These are phyloP conservation scores for Allophyes oxyacanthae DNA, from an alignment of 2,888 invertebrate species.

Conservation along the genomic window DNA sequence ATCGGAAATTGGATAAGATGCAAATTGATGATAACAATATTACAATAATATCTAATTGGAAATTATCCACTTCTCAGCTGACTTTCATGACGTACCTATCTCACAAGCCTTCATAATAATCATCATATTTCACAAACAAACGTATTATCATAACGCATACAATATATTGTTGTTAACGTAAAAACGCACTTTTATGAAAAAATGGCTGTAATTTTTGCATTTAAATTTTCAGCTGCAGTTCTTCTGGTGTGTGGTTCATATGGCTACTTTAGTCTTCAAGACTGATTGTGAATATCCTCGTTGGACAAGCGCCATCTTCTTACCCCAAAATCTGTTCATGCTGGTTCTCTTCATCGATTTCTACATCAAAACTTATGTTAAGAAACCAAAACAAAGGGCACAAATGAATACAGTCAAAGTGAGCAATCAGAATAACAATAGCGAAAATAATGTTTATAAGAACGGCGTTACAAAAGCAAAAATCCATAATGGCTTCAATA, in stretches of 20 bases:
- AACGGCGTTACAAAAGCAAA: slow-evolving; percentile 1
- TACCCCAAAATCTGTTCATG: slow-evolving; percentile 92
- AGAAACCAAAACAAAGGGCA: slow-evolving; percentile 60
- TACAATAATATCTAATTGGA: neutral
- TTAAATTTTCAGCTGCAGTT: slow-evolving; percentile 90
- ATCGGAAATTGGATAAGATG: neutral
- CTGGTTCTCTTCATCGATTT: slow-evolving; percentile 91
- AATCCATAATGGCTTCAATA: slow-evolving; percentile 7
- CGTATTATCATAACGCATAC: no score
- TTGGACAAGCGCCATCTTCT: slow-evolving; percentile 85
- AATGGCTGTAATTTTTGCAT: neutral
- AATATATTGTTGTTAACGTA: no score
- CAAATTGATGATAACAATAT: slow-evolving; percentile 1
- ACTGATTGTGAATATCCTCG: slow-evolving; percentile 90
- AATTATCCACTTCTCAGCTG: neutral
- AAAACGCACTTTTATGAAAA: neutral
- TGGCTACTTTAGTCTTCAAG: slow-evolving; percentile 77
- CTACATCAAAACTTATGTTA: slow-evolving; percentile 90
- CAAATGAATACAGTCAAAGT: neutral
- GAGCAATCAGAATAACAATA: slow-evolving; percentile 5
- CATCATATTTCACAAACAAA: slow-evolving; percentile 1
- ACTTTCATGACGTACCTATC: neutral
- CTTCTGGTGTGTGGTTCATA: slow-evolving; percentile 88
- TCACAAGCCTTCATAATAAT: neutral
- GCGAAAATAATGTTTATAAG: neutral